Evolutionary conservation across 2,113 vertebrate genomes (phyloP).

Genomic region (Pao palembangensis): DNA sequence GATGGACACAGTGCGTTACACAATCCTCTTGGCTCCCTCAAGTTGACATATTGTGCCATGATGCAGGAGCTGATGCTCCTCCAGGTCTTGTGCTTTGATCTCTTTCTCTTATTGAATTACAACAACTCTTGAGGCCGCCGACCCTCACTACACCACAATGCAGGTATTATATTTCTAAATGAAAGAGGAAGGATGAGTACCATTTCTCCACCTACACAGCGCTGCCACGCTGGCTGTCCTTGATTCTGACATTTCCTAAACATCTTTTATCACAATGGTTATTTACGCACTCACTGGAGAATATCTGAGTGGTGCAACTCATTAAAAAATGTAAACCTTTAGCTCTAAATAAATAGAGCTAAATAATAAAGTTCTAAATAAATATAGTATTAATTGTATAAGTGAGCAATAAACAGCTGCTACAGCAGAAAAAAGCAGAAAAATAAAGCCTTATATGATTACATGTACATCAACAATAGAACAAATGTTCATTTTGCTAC

Average conservation of each 20-base stretch:
- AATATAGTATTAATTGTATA: no score
- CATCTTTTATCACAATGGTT: neutral
- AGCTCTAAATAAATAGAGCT: no score
- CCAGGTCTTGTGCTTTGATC: slow-evolving; percentile 31
- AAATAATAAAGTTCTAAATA: no score
- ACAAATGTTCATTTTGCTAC: no score
- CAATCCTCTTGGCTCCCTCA: no score
- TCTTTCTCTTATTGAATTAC: slow-evolving; percentile 36
- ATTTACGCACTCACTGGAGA: neutral
- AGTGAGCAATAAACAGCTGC: no score
- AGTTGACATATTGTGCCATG: no score
- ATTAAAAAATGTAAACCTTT: no score
- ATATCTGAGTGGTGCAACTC: neutral
- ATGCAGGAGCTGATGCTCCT: slow-evolving; percentile 29
- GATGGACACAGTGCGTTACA: no score
- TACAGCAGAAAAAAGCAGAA: no score
- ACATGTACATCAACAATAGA: no score
- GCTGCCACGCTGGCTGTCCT: neutral
- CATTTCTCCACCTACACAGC: slow-evolving; percentile 55
- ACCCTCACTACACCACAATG: slow-evolving; percentile 44
- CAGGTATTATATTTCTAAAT: slow-evolving; percentile 65
- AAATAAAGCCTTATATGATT: no score
- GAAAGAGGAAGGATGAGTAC: slow-evolving; percentile 50
- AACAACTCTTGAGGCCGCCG: slow-evolving; percentile 35
- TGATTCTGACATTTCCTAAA: neutral